Percentiles rank a stretch among this genome's conserved stretches.
phyloP scores from a whole-genome alignment of 2,113 vertebrate genomes.

The Dipodomys ordii region DNA sequence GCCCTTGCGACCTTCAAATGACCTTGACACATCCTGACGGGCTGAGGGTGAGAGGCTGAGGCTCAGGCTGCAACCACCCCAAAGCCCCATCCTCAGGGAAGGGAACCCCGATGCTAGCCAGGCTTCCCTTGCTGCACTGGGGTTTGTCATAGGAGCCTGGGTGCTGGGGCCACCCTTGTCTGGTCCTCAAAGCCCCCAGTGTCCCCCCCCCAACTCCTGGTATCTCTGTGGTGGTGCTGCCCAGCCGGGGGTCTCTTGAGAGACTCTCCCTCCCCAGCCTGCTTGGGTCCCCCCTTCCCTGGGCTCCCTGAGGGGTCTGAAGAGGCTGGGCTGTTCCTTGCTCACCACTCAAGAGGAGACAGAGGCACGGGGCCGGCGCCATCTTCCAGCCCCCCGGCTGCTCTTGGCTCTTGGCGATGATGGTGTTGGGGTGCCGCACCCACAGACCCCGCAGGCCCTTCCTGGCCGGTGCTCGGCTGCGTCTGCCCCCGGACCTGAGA shows the following conservation, averaged over 20 bases:
- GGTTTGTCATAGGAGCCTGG: too few relatives aligned
- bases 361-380: slow-evolving; percentile 43
- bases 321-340: background rate
- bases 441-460: background rate
- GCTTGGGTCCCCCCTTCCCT: background rate
- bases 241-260: background rate
- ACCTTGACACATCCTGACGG: background rate
- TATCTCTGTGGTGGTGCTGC: background rate
- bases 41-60: background rate
- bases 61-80: background rate
- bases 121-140: background rate
- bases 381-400: slow-evolving; percentile 17
- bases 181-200: fast-evolving
- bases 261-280: background rate
- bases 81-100: too few relatives aligned
- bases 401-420: background rate
- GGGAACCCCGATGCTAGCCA: background rate
- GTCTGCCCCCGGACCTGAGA: slow-evolving; percentile 55
- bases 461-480: slow-evolving; percentile 50
- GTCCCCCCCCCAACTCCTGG: background rate
- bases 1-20: background rate
- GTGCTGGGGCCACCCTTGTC: background rate
- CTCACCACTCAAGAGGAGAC: slow-evolving; percentile 80
- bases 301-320: background rate
- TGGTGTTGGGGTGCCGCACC: background rate